Percentiles rank a stretch among this genome's conserved stretches.
These are phyloP conservation scores for Camelus dromedarius DNA, from an alignment of 2,113 vertebrate genomes.

Conservation along the genomic window DNA sequence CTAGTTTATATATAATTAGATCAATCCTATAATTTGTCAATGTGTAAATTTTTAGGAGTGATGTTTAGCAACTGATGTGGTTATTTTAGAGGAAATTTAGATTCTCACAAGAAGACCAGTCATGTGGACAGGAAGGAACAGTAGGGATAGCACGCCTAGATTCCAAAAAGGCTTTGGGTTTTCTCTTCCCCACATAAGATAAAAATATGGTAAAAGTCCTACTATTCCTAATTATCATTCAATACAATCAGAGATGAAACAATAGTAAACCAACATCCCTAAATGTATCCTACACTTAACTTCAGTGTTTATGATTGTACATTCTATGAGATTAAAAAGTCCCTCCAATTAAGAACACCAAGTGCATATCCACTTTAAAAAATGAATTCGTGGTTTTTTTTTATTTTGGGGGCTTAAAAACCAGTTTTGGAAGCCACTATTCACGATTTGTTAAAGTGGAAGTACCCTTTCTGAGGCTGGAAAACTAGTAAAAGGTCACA, in stretches of 20 bases:
- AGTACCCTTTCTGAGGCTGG: not conserved
- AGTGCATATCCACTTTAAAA: not conserved
- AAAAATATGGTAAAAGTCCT: not conserved
- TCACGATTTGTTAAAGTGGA: not conserved
- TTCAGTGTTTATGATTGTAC: constrained; percentile 15
- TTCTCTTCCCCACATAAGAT: not conserved
- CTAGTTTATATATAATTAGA: not conserved
- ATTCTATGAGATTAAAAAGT: not conserved
- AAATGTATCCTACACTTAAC: constrained; percentile 14
- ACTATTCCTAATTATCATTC: not conserved
- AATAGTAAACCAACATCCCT: not conserved
- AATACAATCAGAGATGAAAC: not conserved
- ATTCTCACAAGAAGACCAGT: not conserved
- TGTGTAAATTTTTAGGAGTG: not conserved
- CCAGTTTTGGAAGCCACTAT: not conserved
- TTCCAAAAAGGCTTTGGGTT: not conserved
- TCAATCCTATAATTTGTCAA: not conserved
- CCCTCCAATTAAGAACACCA: not conserved
- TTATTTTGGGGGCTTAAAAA: not conserved
- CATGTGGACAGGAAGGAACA: not conserved
- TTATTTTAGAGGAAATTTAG: not conserved
- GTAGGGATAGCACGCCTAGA: not conserved
- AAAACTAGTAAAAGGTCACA: not conserved
- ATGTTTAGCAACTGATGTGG: not conserved
- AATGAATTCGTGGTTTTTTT: not conserved